Percentiles rank a stretch among this genome's conserved stretches.
phyloP scores from a whole-genome alignment of 2,797 vertebrate genomes.

The Typhlichthys subterraneus region DNA sequence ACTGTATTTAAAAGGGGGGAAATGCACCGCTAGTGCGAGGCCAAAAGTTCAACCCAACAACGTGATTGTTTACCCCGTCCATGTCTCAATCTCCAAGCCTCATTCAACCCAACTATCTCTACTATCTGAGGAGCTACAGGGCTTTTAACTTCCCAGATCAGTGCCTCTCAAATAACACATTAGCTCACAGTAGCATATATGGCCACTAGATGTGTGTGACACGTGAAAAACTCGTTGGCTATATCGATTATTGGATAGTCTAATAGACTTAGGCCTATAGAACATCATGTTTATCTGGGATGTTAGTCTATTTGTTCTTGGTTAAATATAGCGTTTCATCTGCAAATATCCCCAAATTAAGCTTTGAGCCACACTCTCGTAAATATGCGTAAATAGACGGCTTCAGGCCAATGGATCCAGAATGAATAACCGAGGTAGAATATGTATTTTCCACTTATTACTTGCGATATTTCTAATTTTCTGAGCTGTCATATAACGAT shows the following conservation, averaged over 20 bases:
- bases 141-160: not conserved
- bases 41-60: conserved; percentile 8
- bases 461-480: too few relatives aligned
- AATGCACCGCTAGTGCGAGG: too few relatives aligned
- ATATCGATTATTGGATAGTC: not conserved
- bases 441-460: too few relatives aligned
- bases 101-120: not conserved
- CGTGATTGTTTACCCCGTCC: conserved; percentile 5
- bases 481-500: too few relatives aligned
- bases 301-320: not conserved
- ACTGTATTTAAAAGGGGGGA: not conserved
- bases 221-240: not conserved
- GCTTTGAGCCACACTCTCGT: too few relatives aligned
- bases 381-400: too few relatives aligned
- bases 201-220: not conserved
- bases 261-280: too few relatives aligned
- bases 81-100: not conserved
- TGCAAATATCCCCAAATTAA: too few relatives aligned
- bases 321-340: too few relatives aligned
- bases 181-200: not conserved
- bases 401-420: too few relatives aligned
- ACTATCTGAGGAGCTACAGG: conserved; percentile 3
- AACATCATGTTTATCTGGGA: not conserved
- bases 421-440: too few relatives aligned
- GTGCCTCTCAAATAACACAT: conserved; percentile 5